phyloP scores from a whole-genome alignment of 2,113 vertebrate species.

The Chaetodon trifascialis region DNA sequence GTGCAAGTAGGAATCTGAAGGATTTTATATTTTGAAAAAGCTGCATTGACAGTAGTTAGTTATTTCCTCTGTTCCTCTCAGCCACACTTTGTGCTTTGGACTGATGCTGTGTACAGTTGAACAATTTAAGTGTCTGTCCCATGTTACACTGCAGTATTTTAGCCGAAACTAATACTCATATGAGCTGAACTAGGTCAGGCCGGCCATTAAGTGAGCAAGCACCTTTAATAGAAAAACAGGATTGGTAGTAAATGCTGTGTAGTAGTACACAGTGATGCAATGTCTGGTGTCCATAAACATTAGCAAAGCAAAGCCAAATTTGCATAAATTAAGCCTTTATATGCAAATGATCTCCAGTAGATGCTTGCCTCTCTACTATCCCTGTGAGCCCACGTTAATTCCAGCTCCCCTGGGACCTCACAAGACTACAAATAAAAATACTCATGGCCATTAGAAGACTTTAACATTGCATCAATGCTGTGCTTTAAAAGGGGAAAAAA shows the following conservation, averaged over 20 bases:
- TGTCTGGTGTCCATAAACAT: slow-evolving; percentile 49
- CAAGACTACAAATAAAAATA: slow-evolving; percentile 51
- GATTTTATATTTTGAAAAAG: not conserved
- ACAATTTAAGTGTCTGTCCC: not conserved
- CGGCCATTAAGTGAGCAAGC: slow-evolving; percentile 22
- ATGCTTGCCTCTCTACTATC: slow-evolving; percentile 18
- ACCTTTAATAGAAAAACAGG: slow-evolving; percentile 38
- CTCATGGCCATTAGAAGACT: slow-evolving; percentile 47
- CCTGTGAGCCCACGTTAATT: slow-evolving; percentile 54
- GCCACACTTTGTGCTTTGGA: not conserved
- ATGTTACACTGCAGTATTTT: not conserved
- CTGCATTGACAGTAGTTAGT: too few species aligned
- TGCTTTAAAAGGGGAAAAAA: not conserved
- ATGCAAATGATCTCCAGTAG: slow-evolving; percentile 54
- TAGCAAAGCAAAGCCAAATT: slow-evolving; percentile 49
- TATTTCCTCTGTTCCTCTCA: not conserved
- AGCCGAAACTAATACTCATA: not conserved
- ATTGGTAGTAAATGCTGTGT: slow-evolving; percentile 38
- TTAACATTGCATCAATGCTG: not conserved
- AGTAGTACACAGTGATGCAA: slow-evolving; percentile 25
- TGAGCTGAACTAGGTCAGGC: slow-evolving; percentile 7
- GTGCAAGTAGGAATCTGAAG: not conserved
- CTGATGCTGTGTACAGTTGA: not conserved
- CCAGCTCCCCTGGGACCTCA: slow-evolving; percentile 57
- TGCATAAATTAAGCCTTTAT: slow-evolving; percentile 65